Evolutionary conservation across 2,888 invertebrate species (phyloP), one percentile per base, ranked within the genome.

Genomic region (Carabus problematicus): DNA sequence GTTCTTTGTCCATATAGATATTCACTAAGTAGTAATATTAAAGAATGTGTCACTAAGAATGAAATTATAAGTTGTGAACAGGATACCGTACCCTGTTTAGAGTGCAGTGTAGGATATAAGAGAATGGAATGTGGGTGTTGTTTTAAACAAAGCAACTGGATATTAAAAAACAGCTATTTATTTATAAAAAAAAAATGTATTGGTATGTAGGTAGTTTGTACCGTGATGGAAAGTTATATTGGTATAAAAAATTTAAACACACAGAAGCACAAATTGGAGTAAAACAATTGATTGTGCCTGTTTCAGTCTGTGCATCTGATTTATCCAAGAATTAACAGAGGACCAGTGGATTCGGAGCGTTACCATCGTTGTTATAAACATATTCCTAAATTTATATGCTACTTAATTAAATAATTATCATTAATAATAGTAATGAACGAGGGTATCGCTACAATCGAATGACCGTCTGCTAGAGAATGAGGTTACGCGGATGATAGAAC

Each of bases 111-210:
- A 42, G 67, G 67, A 59, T 43, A 18, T 9, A 45, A 63, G 64
- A 55, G 42, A 62, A 61, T 70, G 60, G 42, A 56, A 19, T 56
- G 39, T 61, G 54, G 70, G 58, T 43, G 52, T 68, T 42, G 66
- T 64, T 45, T 61, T 55, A 40, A 61, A 47, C 56, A 42, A 66
- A 72, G 70, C 70, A 71, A 72, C 67, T 55, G 61, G 66, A 66
- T 68, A 69, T 62, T 72, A 71, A 70, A 72, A 73, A 73, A 73
- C 72, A 72, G 71, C 70, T 70, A 71, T 71, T 71, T 71, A 70
- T 72, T 70, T 70, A 72, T 72, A 69, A 70, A 70, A 71, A n/a
- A 71, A 71, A 72, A 64, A 61, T 45, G 41, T 67, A 52, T 69
- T 69, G 69, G 69, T 69, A 64, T 70, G 52, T 54, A 62, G 69